Percentiles rank a stretch among this genome's conserved stretches.
phyloP scores from a whole-genome alignment of 2,888 invertebrate species.

The Phymatocera aterrima region DNA sequence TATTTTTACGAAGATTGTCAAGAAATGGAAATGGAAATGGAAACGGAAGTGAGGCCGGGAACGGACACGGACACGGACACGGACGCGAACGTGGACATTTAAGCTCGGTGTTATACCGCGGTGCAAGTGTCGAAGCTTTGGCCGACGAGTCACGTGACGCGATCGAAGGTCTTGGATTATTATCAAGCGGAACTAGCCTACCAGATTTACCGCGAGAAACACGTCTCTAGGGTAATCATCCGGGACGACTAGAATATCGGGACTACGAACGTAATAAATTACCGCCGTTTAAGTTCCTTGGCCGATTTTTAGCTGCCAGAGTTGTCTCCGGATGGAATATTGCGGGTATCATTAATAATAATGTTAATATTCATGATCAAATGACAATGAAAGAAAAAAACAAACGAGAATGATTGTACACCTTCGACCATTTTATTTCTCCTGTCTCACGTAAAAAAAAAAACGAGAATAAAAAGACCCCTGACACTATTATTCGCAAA shows the following conservation, averaged over 20 bases:
- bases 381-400: slow-evolving; percentile 44
- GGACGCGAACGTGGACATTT: too few relatives aligned
- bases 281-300: background rate
- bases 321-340: slow-evolving; percentile 40
- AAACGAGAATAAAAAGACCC: too few relatives aligned
- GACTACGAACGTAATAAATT: slow-evolving; percentile 20
- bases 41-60: too few relatives aligned
- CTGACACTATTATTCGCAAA: too few relatives aligned
- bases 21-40: background rate
- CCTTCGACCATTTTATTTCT: too few relatives aligned
- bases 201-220: slow-evolving; percentile 71
- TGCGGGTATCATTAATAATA: background rate
- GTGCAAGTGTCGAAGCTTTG: slow-evolving; percentile 76
- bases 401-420: too few relatives aligned
- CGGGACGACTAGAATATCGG: slow-evolving; percentile 37
- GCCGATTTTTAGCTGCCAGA: slow-evolving; percentile 20
- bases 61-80: too few relatives aligned
- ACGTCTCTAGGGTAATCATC: slow-evolving; percentile 55
- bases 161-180: slow-evolving; percentile 64
- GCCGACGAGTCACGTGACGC: slow-evolving; percentile 63
- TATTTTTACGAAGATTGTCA: background rate
- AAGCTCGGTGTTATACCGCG: slow-evolving; percentile 76
- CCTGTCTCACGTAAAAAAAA: too few relatives aligned
- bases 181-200: slow-evolving; percentile 67
- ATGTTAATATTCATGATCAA: slow-evolving; percentile 35